Evolutionary conservation across 2,888 invertebrate species (phyloP).

Genomic region (Troides helena): DNA sequence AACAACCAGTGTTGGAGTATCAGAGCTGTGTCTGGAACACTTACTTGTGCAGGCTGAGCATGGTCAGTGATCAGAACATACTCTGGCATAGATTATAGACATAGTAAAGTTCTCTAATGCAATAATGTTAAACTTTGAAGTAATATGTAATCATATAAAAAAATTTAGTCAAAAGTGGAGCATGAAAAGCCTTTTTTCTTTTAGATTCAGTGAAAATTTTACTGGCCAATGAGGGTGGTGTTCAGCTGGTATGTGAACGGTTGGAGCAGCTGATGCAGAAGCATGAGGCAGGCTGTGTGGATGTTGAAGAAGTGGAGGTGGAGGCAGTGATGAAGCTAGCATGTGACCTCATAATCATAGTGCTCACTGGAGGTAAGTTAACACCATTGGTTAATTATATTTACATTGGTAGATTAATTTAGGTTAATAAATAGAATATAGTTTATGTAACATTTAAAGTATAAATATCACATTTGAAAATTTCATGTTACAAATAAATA

Average conservation of each 20-base stretch:
- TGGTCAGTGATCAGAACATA: constrained; percentile 66
- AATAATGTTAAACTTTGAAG: too few species aligned
- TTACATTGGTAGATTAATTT: too few species aligned
- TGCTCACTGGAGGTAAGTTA: constrained; percentile 88
- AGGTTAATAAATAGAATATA: too few species aligned
- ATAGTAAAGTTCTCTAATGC: too few species aligned
- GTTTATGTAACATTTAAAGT: too few species aligned
- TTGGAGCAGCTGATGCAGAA: constrained; percentile 78
- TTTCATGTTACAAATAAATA: too few species aligned
- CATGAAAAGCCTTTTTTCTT: constrained; percentile 34
- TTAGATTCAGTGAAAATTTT: constrained; percentile 88
- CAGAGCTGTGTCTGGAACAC: constrained; percentile 87
- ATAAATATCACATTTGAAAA: too few species aligned
- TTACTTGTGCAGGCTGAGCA: constrained; percentile 88
- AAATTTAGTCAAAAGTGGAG: too few species aligned
- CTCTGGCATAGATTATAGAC: too few species aligned
- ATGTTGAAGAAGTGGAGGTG: constrained; percentile 62
- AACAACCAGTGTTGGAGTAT: constrained; percentile 85
- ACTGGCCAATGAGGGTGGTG: constrained; percentile 87
- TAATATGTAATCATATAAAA: too few species aligned
- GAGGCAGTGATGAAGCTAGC: constrained; percentile 88
- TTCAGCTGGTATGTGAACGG: constrained; percentile 86
- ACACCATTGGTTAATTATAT: too few species aligned
- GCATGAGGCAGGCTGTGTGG: constrained; percentile 61
- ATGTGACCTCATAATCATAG: constrained; percentile 91